Conservation (phyloP, 2,888 invertebrate genomes). For the Monochamus alternatus region DNA sequence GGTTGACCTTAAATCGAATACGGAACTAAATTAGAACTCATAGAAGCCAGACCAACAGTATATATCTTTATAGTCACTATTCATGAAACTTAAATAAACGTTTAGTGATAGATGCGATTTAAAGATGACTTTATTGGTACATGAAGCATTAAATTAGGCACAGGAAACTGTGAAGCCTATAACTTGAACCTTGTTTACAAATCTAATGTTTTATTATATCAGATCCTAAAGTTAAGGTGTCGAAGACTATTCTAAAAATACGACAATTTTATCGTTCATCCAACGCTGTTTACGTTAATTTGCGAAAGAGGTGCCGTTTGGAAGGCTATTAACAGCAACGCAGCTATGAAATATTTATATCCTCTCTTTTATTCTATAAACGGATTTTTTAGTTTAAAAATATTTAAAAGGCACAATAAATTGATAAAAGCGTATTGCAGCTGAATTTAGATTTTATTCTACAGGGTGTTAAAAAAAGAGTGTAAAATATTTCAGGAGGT, state of each 20-base stretch:
- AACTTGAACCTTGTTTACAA: constrained; percentile 56
- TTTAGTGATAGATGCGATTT: constrained; percentile 52
- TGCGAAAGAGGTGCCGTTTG: constrained; percentile 37
- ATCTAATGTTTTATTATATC: constrained; percentile 55
- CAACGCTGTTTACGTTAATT: constrained; percentile 38
- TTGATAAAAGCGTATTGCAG: no score
- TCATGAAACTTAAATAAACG: constrained; percentile 55
- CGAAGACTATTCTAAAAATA: constrained; percentile 42
- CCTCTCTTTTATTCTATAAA: neutral
- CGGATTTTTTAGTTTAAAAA: neutral
- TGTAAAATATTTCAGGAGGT: no score
- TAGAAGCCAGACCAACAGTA: constrained; percentile 37
- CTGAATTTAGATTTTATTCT: no score
- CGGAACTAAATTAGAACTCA: constrained; percentile 38
- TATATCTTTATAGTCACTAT: constrained; percentile 38
- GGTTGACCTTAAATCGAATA: constrained; percentile 38
- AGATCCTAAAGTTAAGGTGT: constrained; percentile 59
- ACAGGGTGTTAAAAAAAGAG: no score
- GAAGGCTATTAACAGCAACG: constrained; percentile 30
- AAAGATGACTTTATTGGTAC: constrained; percentile 52
- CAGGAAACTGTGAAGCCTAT: constrained; percentile 58
- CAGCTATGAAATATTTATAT: constrained; percentile 26
- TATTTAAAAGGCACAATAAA: neutral
- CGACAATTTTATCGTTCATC: constrained; percentile 36
- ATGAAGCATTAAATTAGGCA: constrained; percentile 52